Percentiles rank a stretch among this genome's conserved stretches.
These are phyloP conservation scores for Masnerella sp. DNA, from an alignment of 2,888 invertebrate species.

Conservation along the genomic window DNA sequence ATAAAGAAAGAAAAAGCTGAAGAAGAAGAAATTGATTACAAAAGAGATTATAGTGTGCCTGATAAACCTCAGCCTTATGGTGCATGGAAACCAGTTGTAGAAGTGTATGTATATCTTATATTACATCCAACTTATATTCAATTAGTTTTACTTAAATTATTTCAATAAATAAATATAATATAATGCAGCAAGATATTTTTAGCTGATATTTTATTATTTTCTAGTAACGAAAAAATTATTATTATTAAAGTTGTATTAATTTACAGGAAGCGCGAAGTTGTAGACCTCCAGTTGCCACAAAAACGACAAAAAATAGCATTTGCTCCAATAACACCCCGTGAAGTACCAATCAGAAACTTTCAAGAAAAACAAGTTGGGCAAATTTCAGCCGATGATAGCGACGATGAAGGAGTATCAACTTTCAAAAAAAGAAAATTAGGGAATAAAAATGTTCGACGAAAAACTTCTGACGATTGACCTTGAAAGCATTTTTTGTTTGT, in stretches of 20 bases:
- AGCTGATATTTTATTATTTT: background rate
- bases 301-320: slow-evolving; percentile 72
- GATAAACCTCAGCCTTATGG: slow-evolving; percentile 85
- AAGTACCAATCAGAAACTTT: slow-evolving; percentile 79
- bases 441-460: slow-evolving; percentile 83
- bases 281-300: slow-evolving; percentile 86
- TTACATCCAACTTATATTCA: background rate
- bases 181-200: too few species aligned
- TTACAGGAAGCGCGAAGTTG: slow-evolving; percentile 79
- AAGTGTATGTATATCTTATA: slow-evolving; percentile 78
- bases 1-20: slow-evolving; percentile 68
- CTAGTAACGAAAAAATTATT: too few species aligned
- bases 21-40: slow-evolving; percentile 74
- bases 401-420: slow-evolving; percentile 72
- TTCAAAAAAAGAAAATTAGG: slow-evolving; percentile 87
- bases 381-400: slow-evolving; percentile 79
- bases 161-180: background rate
- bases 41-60: slow-evolving; percentile 81
- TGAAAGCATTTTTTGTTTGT: too few species aligned
- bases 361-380: slow-evolving; percentile 80
- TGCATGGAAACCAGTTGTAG: slow-evolving; percentile 85
- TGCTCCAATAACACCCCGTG: slow-evolving; percentile 77
- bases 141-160: too few species aligned
- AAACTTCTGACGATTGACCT: slow-evolving; percentile 83
- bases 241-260: slow-evolving; percentile 29